Percentiles rank a stretch among this genome's conserved stretches.
Evolutionary conservation across 2,797 vertebrate species (phyloP).

Genomic region (Centropyge bicolor): DNA sequence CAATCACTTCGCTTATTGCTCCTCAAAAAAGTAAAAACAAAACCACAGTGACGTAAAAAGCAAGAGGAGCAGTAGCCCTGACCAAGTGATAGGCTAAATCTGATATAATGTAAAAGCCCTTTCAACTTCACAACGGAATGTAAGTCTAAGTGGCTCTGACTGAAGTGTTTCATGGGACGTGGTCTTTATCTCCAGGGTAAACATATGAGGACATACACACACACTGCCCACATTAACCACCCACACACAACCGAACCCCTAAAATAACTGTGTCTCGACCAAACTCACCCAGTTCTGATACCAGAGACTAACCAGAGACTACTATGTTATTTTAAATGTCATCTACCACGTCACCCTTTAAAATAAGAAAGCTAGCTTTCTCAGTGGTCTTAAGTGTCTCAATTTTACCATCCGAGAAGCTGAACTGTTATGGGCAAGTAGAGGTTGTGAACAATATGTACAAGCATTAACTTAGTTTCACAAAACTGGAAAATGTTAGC

Average conservation of each 20-base stretch:
- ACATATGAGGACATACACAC: conserved; percentile 14
- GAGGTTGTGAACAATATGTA: conserved; percentile 2
- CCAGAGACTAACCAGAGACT: conserved; percentile 11
- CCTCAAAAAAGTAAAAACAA: conserved; percentile 61
- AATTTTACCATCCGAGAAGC: conserved; percentile 1
- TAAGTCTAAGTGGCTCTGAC: conserved; percentile 35
- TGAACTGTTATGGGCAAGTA: neutral
- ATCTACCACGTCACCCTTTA: neutral
- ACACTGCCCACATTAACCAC: conserved; percentile 30
- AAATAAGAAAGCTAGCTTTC: conserved; percentile 23
- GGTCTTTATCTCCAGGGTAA: conserved; percentile 49
- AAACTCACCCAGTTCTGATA: conserved; percentile 38
- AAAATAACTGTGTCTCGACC: conserved; percentile 39
- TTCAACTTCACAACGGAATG: conserved; percentile 28
- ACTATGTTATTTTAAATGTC: conserved; percentile 30
- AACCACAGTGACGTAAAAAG: conserved; percentile 56
- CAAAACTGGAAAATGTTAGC: conserved; percentile 17
- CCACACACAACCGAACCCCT: conserved; percentile 24
- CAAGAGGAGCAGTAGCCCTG: conserved; percentile 34
- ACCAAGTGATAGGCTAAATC: conserved; percentile 19
- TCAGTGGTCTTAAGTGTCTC: neutral
- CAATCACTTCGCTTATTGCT: conserved; percentile 63
- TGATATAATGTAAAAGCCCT: neutral
- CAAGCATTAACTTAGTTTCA: conserved; percentile 13
- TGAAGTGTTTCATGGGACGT: conserved; percentile 19